Evolutionary conservation across 2,113 vertebrate species (phyloP).

Genomic region (Athene noctua): DNA sequence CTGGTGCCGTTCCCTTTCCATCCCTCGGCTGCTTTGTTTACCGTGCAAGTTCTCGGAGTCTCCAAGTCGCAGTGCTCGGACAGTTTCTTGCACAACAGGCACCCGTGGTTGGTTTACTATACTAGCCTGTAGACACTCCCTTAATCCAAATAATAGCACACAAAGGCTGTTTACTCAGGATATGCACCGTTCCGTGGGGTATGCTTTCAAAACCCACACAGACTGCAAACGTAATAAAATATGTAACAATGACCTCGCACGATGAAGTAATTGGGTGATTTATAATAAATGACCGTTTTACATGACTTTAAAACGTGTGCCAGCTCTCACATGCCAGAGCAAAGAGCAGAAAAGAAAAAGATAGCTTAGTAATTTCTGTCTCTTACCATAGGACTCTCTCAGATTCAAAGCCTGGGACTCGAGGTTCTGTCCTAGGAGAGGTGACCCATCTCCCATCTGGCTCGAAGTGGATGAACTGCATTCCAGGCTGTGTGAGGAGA

Average conservation of each 20-base stretch:
- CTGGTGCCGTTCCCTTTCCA: not conserved
- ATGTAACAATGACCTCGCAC: not conserved
- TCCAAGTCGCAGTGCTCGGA: fast-evolving
- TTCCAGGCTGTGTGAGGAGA: not conserved
- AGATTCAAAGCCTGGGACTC: not conserved
- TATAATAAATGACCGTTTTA: not conserved
- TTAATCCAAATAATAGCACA: not conserved
- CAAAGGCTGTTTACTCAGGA: not conserved
- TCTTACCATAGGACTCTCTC: fast-evolving
- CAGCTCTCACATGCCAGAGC: not conserved
- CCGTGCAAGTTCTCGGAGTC: not conserved
- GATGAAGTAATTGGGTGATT: not conserved
- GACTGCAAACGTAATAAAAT: not conserved
- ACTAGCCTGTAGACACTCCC: not conserved
- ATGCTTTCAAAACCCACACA: not conserved
- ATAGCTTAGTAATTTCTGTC: not conserved
- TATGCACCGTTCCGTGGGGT: not conserved
- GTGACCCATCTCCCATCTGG: not conserved
- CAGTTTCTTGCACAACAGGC: not conserved
- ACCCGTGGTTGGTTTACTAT: fast-evolving
- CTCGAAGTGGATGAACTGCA: not conserved
- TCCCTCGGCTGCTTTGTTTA: not conserved
- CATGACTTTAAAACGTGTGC: not conserved
- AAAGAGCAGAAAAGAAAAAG: not conserved
- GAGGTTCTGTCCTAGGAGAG: not conserved